Base-by-base conservation (phyloP, 2,888 invertebrate species). In the Aelia acuminata region DNA sequence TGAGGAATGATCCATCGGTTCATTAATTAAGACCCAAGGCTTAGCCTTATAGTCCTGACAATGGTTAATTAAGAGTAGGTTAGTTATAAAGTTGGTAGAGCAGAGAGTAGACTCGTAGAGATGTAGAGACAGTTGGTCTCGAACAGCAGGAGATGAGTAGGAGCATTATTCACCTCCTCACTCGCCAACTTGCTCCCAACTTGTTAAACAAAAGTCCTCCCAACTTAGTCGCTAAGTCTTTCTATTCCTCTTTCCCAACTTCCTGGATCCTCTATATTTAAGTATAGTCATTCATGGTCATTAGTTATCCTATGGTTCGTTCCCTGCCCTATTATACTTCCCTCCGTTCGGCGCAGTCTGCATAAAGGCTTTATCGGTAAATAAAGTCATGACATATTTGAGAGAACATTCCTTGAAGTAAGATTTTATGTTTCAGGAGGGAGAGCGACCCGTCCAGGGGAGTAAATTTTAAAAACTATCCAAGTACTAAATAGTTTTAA, bases 231-330 rank as follows among this genome's bases (percentile, higher is more conserved):
- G 31, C 63, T 70, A 70, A 70, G 63, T 70, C 63, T 70, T 70
- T 70, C 63, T 70, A 70, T 70, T 70, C 63, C 63, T 70, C 63
- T 70, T 70, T 70, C 26, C 63, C 63, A 70, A 70, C 63, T 70
- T 70, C 31, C 63, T 35, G 63, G 35, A 35, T 70, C 63, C 35
- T 70, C 63, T 18, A 35, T 70, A 70, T 70, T 70, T 70, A 70
- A 70, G 63, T 70, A 70, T 70, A 70, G 63, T 18, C 63, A 18
- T 70, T 70, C 63, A 70, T 70, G 63, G 63, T 70, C 63, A 70
- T 70, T 70, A 70, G 63, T 5, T 35, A 70, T 35, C 15, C 35
- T 35, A 70, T 70, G 63, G 63, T 35, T 70, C 63, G 63, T 35
- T 70, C 63, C 20, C 18, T 35, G 5, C 10, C 35, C 63, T 35